phyloP scores from a whole-genome alignment of 2,888 invertebrate genomes.

The Chironomus riparius region DNA sequence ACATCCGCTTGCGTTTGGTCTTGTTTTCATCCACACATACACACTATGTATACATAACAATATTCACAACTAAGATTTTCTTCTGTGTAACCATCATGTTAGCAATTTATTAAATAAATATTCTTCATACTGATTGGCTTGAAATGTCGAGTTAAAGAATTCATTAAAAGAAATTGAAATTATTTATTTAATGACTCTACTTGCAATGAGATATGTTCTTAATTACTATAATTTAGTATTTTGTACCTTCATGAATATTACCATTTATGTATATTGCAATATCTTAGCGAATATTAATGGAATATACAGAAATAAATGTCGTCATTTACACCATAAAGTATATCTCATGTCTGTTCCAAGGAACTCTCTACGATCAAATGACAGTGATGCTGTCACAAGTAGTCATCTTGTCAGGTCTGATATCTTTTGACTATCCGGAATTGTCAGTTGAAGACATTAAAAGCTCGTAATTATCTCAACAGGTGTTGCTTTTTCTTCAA shows the following conservation, averaged over 20 bases:
- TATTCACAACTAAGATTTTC: neutral
- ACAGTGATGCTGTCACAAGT: too few species aligned
- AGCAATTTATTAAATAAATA: neutral
- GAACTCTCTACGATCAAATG: too few species aligned
- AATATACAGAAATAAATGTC: too few species aligned
- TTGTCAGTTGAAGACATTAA: too few species aligned
- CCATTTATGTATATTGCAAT: too few species aligned
- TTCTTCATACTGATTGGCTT: neutral
- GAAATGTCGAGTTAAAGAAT: neutral
- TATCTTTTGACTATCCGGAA: too few species aligned
- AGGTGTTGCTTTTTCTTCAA: too few species aligned
- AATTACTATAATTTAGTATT: neutral
- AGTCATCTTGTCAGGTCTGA: too few species aligned
- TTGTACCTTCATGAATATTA: neutral
- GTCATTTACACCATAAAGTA: too few species aligned
- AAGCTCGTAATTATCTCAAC: too few species aligned
- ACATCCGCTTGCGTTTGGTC: conserved; percentile 12
- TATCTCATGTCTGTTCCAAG: too few species aligned
- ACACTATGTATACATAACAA: neutral
- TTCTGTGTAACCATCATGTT: neutral
- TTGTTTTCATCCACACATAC: neutral
- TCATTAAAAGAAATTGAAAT: neutral
- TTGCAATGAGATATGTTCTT: neutral
- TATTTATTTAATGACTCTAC: neutral
- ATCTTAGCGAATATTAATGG: too few species aligned